Base-by-base conservation (phyloP, 2,797 vertebrate genomes). In the Rousettus madagascariensis region DNA sequence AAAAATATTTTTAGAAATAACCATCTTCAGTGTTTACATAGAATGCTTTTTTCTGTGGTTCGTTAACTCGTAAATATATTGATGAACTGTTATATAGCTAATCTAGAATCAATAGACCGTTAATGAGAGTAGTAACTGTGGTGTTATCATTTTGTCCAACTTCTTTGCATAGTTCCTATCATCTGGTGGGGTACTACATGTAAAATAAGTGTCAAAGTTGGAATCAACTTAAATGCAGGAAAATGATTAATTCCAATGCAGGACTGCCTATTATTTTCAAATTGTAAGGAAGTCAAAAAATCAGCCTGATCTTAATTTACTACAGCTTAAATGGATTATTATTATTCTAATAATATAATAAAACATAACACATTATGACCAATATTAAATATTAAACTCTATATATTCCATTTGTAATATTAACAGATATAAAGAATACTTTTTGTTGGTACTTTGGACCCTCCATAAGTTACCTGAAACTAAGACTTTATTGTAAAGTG, bases 1-100 rank as follows among this genome's bases (percentile, higher is more conserved):
- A 63, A 83, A 93, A 65, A 24, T 63, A 61, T 66, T 94, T 92
- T 82, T 78, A 36, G 33, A 91, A 94, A 75, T 51, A 86, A 33
- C n/a, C 19, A 5, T 61, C 30, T 79, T 72, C 19, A 46, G 0
- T n/a, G 17, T 74, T 91, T 86, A 9, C 20, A 46, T n/a, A 61
- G 41, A 92, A 12, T 66, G 7, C 3, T 86, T 11, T 24, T 75
- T 72, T 65, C 28, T 71, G 43, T 86, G 51, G 3, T 92, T 90
- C 92, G n/a, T 88, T 86, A 79, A 78, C 7, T 69, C 36, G 13
- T 86, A 71, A 49, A 71, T 77, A 43, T 22, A 49, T 72, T 57
- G 86, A 51, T 36, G 12, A 75, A 51, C 19, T 74, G 0, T 8
- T 22, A 6, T 51, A 43, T 86, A 33, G n/a, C 22, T 78, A 61